Evolutionary conservation across 2,113 vertebrate species (phyloP), one percentile per base, ranked within the genome.

Genomic region (Saccopteryx bilineata): DNA sequence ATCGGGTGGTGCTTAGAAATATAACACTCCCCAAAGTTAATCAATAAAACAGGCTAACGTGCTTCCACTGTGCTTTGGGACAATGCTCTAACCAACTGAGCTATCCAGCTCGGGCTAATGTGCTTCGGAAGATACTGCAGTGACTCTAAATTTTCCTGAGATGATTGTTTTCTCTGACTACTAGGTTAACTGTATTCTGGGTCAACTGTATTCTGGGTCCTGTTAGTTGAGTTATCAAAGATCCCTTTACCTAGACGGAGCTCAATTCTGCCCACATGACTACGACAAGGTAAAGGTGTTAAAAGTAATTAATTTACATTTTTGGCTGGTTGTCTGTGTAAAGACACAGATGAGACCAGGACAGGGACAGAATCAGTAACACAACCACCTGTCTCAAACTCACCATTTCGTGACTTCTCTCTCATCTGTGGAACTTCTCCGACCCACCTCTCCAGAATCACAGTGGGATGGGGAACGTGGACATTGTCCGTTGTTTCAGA

Each of bases 81-180:
- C 39, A 39, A 39, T 39, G 39, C 39, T 39, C 39, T 39, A 39
- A 39, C 39, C 39, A 39, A 39, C 39, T 39, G 39, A 39, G 39
- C 39, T 39, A 39, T 39, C 39, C 39, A 39, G 39, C 39, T 39
- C 2, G 39, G 39, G 39, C 39, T 39, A 39, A 52, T 26, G 3
- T 21, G 78, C 87, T 86, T 79, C 31, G 58, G 6, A 58, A 28
- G 52, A 66, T 61, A 63, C 26, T 8, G 50, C 56, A 28, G 12
- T 3, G 31, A 28, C 78, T 75, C 17, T 24, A 71, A 58, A 46
- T 28, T 80, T n/a, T 39, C 9, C 10, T n/a, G 23, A 84, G 21
- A 14, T 0, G 0, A 18, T 14, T 5, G 12, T 79, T 66, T 52
- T 15, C 76, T 87, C 48, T 1, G 0, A 63, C 31, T 21, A 3